A percentile compares a stretch with the other conserved stretches of the same genome.
Conservation (phyloP, 2,888 invertebrate species). For the Pristionchus maxplancki region DNA sequence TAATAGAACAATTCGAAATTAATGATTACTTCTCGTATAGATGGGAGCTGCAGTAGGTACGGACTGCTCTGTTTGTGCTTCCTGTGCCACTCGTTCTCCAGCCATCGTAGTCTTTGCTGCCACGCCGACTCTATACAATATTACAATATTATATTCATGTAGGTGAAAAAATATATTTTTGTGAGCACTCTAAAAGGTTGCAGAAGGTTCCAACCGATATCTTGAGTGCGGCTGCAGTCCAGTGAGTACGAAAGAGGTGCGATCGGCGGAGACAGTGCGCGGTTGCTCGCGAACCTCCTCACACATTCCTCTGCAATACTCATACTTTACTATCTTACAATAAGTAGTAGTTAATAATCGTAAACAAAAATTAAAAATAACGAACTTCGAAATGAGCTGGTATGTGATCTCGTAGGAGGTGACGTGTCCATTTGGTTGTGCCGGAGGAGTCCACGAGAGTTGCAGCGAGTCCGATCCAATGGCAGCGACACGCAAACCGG, state of each 20-base stretch:
- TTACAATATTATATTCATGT: no score
- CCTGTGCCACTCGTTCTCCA: constrained; percentile 71
- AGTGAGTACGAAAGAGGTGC: constrained; percentile 71
- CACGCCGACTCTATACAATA: constrained; percentile 70
- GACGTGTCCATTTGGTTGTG: constrained; percentile 75
- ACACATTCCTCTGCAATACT: constrained; percentile 71
- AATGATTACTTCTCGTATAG: constrained; percentile 58
- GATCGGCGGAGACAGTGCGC: constrained; percentile 67
- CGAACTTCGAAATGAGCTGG: constrained; percentile 73
- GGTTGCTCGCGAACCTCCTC: constrained; percentile 70
- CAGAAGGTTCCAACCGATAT: no score
- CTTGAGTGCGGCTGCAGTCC: constrained; percentile 76
- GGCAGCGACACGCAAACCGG: constrained; percentile 71
- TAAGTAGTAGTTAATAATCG: no score
- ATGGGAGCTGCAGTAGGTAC: constrained; percentile 74
- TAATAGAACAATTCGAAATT: neutral
- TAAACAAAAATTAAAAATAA: neutral
- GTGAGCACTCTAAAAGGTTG: no score
- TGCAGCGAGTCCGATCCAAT: constrained; percentile 70
- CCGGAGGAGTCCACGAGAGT: constrained; percentile 74
- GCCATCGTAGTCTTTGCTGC: constrained; percentile 74
- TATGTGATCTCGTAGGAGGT: constrained; percentile 77
- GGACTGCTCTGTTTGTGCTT: constrained; percentile 74
- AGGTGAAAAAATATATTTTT: no score
- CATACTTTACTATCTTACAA: neutral